Base-by-base conservation (phyloP, 2,888 invertebrate species). In the Merodon equestris region DNA sequence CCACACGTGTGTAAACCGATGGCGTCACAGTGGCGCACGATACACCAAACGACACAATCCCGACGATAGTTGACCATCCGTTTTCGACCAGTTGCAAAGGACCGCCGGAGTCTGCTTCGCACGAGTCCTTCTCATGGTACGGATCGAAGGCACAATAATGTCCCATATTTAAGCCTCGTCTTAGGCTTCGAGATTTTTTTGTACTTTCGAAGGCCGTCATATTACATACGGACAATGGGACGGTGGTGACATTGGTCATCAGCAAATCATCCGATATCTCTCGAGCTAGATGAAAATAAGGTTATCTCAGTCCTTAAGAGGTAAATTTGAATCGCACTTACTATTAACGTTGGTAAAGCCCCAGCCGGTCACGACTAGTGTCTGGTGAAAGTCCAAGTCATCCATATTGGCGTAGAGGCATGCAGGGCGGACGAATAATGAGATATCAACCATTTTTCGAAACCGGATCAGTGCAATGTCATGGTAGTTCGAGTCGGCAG, bases 391-490 rank as follows among this genome's bases (percentile, higher is more conserved):
- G 10, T 17, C 19, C 0, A 82, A n/a, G 53, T 84, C 83, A 1
- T 36, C 15, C 0, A 50, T n/a, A n/a, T 83, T 60, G 5, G 81
- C 71, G 68, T 82, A 58, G 10, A 85, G 64, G 50, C 85, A 85
- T 0, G 84, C 83, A 9, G 85, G 85, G 4, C 74, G 75, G 15
- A 84, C 61, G 18, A 45, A 42, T 1, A 53, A 34, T 12, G 36
- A 72, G 14, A 82, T 54, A 1, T 18, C 3, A 0, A 84, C 71
- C 0, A 40, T n/a, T 47, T 42, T 9, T 4, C 60, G 57, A 12
- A 85, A 18, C 34, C 74, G 57, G 13, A 85, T 61, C 7, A 85
- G 48, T 1, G 84, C 84, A n/a, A 85, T 82, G 61, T 85, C 85
- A 58, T 85, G 40, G 38, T 81, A 82, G 19, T 75, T 71, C n/a